phyloP scores from a whole-genome alignment of 1,140 invertebrate species.

The Lysiphlebus fabarum region DNA sequence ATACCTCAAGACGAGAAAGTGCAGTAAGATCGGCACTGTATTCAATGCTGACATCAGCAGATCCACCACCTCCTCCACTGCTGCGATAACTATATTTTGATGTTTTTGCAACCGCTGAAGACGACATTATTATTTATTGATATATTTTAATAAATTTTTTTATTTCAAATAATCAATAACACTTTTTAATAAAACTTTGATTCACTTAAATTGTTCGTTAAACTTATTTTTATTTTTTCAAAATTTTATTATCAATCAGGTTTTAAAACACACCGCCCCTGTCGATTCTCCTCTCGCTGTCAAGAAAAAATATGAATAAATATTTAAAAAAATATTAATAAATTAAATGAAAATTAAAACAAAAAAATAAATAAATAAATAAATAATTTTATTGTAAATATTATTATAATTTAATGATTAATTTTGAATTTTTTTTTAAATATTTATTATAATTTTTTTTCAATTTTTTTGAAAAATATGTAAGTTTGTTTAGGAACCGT shows the following conservation, averaged over 20 bases:
- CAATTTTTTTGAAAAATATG: constrained; percentile 8
- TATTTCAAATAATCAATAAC: neutral
- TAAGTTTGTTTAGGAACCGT: constrained; percentile 22
- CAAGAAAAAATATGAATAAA: constrained; percentile 5
- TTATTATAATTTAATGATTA: no score
- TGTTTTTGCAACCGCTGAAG: constrained; percentile 75
- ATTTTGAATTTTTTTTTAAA: no score
- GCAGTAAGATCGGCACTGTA: constrained; percentile 88
- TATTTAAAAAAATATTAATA: constrained; percentile 5
- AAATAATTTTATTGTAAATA: no score
- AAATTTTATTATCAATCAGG: constrained; percentile 17
- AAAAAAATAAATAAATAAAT: no score
- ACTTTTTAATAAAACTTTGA: constrained; percentile 4
- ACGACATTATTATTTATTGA: constrained; percentile 49
- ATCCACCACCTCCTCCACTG: constrained; percentile 70
- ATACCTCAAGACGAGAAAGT: constrained; percentile 89
- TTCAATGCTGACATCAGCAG: constrained; percentile 88
- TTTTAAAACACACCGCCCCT: constrained; percentile 18
- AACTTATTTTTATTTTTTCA: constrained; percentile 12
- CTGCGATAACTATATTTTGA: constrained; percentile 88
- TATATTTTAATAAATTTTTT: no score
- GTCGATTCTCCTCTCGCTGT: constrained; percentile 25
- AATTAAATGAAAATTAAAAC: neutral
- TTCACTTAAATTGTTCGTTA: neutral
- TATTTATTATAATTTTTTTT: neutral